Conservation (phyloP, 1,140 invertebrate genomes). For the Sminthurinus signatus region DNA sequence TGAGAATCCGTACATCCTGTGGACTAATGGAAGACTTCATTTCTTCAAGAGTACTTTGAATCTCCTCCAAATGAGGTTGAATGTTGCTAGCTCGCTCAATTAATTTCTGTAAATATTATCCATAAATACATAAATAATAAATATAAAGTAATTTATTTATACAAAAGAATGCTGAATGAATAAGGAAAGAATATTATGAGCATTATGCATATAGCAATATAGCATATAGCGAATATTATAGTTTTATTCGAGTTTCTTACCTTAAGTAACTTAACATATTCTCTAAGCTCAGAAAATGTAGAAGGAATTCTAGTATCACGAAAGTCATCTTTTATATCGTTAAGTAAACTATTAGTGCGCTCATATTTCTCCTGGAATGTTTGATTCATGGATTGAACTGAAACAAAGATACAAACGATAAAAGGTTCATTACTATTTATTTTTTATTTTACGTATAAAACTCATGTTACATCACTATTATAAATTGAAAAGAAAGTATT, state of each 20-base stretch:
- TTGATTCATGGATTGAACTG: constrained; percentile 46
- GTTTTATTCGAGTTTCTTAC: background rate
- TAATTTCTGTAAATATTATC: constrained; percentile 14
- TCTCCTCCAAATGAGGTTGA: constrained; percentile 26
- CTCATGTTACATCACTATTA: no score
- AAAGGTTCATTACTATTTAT: no score
- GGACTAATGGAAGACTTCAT: constrained; percentile 76
- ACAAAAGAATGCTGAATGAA: no score
- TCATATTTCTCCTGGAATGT: constrained; percentile 44
- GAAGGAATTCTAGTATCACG: constrained; percentile 49
- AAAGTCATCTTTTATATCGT: constrained; percentile 60
- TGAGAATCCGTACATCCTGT: constrained; percentile 74
- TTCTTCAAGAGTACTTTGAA: constrained; percentile 47
- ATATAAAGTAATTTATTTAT: no score
- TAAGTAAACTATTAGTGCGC: constrained; percentile 44
- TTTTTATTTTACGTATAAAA: no score
- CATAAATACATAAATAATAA: no score
- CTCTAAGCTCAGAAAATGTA: background rate
- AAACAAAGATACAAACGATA: no score
- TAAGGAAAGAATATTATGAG: no score
- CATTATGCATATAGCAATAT: no score
- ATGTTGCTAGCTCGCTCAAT: background rate
- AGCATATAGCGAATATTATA: no score
- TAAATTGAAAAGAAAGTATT: no score
- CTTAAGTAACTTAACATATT: background rate